A percentile compares a stretch with the other conserved stretches of the same genome.
Conservation (phyloP, 2,888 invertebrate genomes). For the Dryadula phaetusa region DNA sequence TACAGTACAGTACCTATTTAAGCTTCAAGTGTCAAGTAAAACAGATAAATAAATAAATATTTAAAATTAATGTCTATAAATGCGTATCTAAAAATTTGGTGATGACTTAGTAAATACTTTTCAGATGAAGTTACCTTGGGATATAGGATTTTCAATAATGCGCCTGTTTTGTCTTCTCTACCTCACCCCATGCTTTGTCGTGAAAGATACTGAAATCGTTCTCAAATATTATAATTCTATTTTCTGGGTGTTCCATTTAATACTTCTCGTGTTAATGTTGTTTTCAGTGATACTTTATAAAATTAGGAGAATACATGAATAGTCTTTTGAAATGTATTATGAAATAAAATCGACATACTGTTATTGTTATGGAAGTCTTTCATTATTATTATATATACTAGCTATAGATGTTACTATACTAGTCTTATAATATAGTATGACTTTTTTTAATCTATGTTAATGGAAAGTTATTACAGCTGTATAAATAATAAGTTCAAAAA, state of each 20-base stretch:
- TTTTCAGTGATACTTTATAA: slow-evolving; percentile 57
- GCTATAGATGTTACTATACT: no score
- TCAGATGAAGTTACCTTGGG: slow-evolving; percentile 84
- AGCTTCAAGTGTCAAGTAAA: no score
- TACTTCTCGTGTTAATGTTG: slow-evolving; percentile 59
- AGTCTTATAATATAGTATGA: no score
- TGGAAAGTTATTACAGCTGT: no score
- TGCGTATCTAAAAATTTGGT: no score
- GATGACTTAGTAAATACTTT: slow-evolving; percentile 60
- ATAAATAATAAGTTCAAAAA: no score
- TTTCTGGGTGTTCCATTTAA: slow-evolving; percentile 70
- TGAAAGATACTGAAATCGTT: slow-evolving; percentile 54
- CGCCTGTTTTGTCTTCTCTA: slow-evolving; percentile 71
- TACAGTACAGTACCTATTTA: neutral
- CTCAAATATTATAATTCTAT: slow-evolving; percentile 73
- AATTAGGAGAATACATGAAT: slow-evolving; percentile 42
- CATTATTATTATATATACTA: no score
- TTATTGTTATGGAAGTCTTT: neutral
- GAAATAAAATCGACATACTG: neutral
- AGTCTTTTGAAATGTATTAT: neutral
- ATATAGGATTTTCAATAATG: slow-evolving; percentile 78
- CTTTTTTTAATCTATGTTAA: no score
- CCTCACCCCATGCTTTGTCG: slow-evolving; percentile 69
- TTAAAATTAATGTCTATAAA: no score
- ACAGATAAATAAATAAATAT: no score